A percentile compares a stretch with the other conserved stretches of the same genome.
phyloP scores from a whole-genome alignment of 2,113 vertebrate species.

The Neolamprologus brichardi region DNA sequence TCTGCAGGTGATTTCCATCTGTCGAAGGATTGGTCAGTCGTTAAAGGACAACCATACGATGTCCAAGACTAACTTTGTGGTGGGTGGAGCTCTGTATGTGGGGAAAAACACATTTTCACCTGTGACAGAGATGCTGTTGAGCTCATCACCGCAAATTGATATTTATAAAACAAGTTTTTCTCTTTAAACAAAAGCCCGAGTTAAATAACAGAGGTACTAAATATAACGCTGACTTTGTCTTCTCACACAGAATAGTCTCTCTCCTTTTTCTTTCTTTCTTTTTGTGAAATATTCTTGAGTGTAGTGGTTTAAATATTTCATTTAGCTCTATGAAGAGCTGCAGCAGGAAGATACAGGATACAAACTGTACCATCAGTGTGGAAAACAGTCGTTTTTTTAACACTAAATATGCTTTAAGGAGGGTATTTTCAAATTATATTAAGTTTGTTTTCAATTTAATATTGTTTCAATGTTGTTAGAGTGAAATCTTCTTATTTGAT shows the following conservation, averaged over 20 bases:
- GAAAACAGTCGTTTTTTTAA: not conserved
- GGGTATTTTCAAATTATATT: not conserved
- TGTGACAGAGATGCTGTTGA: not conserved
- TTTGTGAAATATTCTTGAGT: not conserved
- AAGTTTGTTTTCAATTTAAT: not conserved
- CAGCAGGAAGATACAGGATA: not conserved
- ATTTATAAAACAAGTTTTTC: not conserved
- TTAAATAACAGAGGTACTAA: not conserved
- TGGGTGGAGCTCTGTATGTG: not conserved
- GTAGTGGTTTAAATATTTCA: not conserved
- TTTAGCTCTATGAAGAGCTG: not conserved
- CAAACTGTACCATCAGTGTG: not conserved
- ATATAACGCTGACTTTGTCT: not conserved
- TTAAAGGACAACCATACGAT: not conserved
- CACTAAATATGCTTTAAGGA: not conserved
- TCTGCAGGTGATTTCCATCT: not conserved
- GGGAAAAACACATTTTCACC: not conserved
- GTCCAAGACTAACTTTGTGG: not conserved
- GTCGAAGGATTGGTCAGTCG: not conserved
- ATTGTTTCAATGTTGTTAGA: not conserved
- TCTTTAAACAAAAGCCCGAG: not conserved
- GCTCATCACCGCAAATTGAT: not conserved
- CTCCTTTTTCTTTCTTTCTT: not conserved
- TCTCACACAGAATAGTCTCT: not conserved
- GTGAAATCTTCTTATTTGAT: not conserved